Evolutionary conservation across 2,113 vertebrate species (phyloP), one percentile per base, ranked within the genome.

Genomic region (Setophaga coronata): DNA sequence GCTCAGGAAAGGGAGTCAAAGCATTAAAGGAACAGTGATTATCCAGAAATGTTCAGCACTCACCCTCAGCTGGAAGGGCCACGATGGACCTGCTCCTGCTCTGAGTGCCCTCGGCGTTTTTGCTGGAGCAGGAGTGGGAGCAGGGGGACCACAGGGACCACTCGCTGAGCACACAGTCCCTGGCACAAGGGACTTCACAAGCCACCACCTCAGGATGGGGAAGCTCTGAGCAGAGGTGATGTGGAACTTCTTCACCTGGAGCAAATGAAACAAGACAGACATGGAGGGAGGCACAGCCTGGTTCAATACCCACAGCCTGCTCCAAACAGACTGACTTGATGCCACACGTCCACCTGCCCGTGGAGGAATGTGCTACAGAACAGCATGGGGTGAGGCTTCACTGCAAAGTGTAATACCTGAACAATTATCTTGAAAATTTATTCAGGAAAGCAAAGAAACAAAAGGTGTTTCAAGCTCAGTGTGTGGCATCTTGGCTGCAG

Each of bases 91-190:
- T 98, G 38, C 97, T 98, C 81, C 99, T 98, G 94, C 98, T 99
- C 67, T 99, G 99, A 62, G 95, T 98, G 34, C 99, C 99, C 87
- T 99, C 99, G 2, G 98, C 92, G 6, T 95, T 99, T 93, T 98
- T 99, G 89, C 96, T 98, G 87, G 99, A 98, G 89, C 99, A 99
- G 61, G 99, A 99, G 82, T 99, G 99, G 58, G 99, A 99, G 94
- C 99, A 99, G 2, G 97, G 43, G 8, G 99, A 99, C 99, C 99
- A 99, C 4, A 65, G 57, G 6, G 98, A 98, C 99, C 99, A 99
- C 77, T 98, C 97, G 1, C 98, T 98, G 33, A 99, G 78, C 47
- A 99, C 98, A 67, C 99, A 99, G 87, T 99, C 99, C 81, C 96
- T 97, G 5, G 98, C 96, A 94, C 99, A 99, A 3, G 99, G 97